Evolutionary conservation across 2,888 invertebrate species (phyloP), one percentile per base, ranked within the genome.

Genomic region (Meloe dianella): DNA sequence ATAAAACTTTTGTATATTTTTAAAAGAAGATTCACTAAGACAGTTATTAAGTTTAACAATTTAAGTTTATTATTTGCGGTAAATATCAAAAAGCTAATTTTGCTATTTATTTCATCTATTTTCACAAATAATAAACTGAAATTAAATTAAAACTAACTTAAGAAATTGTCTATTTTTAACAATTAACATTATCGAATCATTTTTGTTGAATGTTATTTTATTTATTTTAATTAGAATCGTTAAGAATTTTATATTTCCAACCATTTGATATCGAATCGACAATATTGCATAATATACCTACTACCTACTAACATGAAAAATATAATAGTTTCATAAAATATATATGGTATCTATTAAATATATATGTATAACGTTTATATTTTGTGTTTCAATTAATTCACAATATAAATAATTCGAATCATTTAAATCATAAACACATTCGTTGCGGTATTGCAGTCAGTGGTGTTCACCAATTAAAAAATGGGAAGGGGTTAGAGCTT

Each of bases 1-100:
- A 54, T 54, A 54, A 54, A 54, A 27, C n/a, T 12, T 63, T 64
- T 57, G 67, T 67, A 57, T 67, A 67, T 67, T 67, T 66, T 67
- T 57, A 63, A 67, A n/a, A 64, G 51, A 57, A 67, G 60, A 61
- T 67, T 63, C 61, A 67, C 63, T 57, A 56, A 60, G 60, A 61
- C 57, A 61, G 63, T 63, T 67, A 67, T 67, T 64, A 64, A 47
- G 63, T 67, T 67, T 64, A 57, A 54, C 54, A 27, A 27, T 54
- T 24, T n/a, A 22, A n/a, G 27, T 54, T 27, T 27, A 27, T 24
- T 14, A 8, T 54, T 24, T n/a, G 4, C 14, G n/a, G 12, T 27
- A 14, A 24, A 14, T 12, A 54, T 5, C 27, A 27, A 12, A 27
- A 27, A 27, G 10, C 14, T 51, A 51, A 51, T 22, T n/a, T 51